Evolutionary conservation across 2,888 invertebrate species (phyloP), one percentile per base, ranked within the genome.

Genomic region (Rhagonycha lutea): DNA sequence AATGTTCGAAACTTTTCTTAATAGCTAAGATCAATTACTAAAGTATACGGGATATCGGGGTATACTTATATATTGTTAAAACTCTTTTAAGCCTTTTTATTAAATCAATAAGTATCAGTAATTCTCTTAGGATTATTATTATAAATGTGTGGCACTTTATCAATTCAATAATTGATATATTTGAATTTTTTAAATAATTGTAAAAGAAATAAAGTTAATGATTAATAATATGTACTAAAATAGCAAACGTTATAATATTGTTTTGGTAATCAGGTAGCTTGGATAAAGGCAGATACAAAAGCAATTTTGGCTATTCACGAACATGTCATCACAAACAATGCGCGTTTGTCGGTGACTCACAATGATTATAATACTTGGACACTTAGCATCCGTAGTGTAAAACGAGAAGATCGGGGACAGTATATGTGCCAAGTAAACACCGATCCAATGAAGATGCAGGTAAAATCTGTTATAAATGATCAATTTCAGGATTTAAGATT

Each of bases 371-470:
- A 96, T 88, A 97, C 96, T 83, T 97, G 97, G 97, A 96, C 96
- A 78, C 91, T 97, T 83, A 95, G 94, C 88, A 95, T 97, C 86
- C 92, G 94, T 82, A 93, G 93, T 82, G 96, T 96, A 82, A 93
- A 93, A 86, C 91, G 95, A 83, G 95, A 95, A 87, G 97, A 97
- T 89, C 90, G 95, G 78, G 97, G 97, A 83, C 93, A 94, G 87
- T 96, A 96, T 88, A 96, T 96, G 96, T 96, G 96, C 90, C 97
- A 97, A 91, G 96, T 97, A 85, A 97, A 97, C 89, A 97, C 96
- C 76, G 95, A 96, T 88, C 96, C 96, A 68, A 96, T 96, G 96
- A 96, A 96, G 90, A 96, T 96, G 92, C 96, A 96, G 94, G 96
- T 95, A 89, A 26, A 12, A 23, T 9, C 11, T n/a, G 18, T 18